Conservation (phyloP, 2,797 vertebrate genomes). For the Phaenicophaeus curvirostris region DNA sequence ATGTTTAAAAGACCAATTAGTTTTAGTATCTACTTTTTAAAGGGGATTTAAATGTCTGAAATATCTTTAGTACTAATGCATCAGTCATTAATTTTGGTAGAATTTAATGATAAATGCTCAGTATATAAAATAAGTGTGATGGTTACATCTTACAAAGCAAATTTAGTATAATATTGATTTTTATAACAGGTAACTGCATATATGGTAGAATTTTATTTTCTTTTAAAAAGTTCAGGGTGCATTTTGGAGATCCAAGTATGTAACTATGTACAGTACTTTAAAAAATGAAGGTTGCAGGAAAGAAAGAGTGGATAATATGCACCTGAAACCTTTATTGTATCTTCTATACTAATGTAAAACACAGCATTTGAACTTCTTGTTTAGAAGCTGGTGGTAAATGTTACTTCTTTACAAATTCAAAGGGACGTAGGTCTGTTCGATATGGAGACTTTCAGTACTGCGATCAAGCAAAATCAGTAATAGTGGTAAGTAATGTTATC, state of each 20-base stretch:
- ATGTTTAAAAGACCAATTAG: background rate
- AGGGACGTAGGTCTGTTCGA: slow-evolving; percentile 95
- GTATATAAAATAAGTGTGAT: background rate
- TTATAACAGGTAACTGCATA: background rate
- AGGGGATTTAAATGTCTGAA: background rate
- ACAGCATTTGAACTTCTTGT: background rate
- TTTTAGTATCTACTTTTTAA: background rate
- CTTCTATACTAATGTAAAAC: background rate
- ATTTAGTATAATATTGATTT: too few species aligned
- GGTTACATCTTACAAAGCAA: background rate
- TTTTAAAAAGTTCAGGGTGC: background rate
- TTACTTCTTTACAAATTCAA: slow-evolving; percentile 11
- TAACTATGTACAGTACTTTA: background rate
- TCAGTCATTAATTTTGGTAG: too few species aligned
- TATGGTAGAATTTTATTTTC: background rate
- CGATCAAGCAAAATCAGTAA: slow-evolving; percentile 93
- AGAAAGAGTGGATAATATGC: background rate
- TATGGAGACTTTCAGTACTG: slow-evolving; percentile 94
- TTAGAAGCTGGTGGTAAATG: background rate
- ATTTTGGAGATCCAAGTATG: background rate
- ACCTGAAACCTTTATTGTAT: background rate
- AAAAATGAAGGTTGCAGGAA: background rate
- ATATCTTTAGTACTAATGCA: background rate
- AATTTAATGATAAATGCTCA: background rate
- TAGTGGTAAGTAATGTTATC: slow-evolving; percentile 86